These are phyloP conservation scores for Vireo griseus DNA, from an alignment of 2,797 vertebrate genomes.

Conservation along the genomic window DNA sequence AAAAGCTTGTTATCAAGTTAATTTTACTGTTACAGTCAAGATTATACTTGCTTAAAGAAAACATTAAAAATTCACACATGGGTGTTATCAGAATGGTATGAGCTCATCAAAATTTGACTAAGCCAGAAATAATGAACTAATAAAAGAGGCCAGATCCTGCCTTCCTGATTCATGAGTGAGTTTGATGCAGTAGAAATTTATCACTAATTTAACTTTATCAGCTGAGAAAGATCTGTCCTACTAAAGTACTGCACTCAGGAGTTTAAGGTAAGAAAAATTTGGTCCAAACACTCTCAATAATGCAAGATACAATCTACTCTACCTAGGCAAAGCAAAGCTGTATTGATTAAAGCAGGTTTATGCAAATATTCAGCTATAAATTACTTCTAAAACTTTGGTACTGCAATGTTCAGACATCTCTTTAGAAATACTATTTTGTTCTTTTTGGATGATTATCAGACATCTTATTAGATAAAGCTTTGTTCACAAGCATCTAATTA, in stretches of 20 bases:
- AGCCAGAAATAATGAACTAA: neutral
- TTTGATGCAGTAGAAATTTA: neutral
- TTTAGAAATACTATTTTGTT: slow-evolving; percentile 17
- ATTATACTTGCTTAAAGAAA: neutral
- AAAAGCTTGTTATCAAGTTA: neutral
- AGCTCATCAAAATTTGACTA: neutral
- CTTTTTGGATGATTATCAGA: slow-evolving; percentile 15
- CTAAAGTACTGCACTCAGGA: neutral
- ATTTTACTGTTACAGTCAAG: neutral
- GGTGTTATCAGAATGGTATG: neutral
- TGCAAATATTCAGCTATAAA: neutral
- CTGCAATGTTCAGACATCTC: neutral
- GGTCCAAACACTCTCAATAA: neutral
- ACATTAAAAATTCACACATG: neutral
- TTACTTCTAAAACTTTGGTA: neutral
- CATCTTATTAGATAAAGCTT: slow-evolving; percentile 39
- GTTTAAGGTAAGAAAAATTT: neutral
- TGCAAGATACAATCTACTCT: neutral
- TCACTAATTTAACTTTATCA: neutral
- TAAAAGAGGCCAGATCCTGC: neutral
- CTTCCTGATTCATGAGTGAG: neutral
- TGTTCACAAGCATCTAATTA: slow-evolving; percentile 38
- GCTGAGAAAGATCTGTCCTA: neutral
- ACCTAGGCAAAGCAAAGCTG: neutral
- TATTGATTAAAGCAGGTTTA: neutral